A percentile compares a stretch with the other conserved stretches of the same genome.
These are phyloP conservation scores for Hecatera dysodea DNA, from an alignment of 2,888 invertebrate species.

Conservation along the genomic window DNA sequence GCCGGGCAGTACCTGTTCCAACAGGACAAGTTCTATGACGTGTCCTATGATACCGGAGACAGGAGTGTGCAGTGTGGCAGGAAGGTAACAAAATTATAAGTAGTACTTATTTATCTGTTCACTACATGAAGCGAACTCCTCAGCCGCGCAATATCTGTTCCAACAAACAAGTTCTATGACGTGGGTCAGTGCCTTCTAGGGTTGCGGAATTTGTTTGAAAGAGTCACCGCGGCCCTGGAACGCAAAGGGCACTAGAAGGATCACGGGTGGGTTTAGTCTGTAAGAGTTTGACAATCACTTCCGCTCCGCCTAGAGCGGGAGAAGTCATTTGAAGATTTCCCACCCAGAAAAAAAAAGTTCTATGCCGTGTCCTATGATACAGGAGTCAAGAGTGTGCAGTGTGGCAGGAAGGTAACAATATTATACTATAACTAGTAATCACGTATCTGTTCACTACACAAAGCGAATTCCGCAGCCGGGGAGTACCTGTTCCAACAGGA, in stretches of 20 bases:
- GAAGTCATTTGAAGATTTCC: too few relatives aligned
- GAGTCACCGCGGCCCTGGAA: too few relatives aligned
- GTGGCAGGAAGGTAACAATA: constrained; percentile 94
- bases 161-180: not conserved
- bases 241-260: too few relatives aligned
- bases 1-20: constrained; percentile 89
- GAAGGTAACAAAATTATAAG: constrained; percentile 89
- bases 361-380: constrained; percentile 82
- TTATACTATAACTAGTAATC: not conserved
- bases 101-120: not conserved
- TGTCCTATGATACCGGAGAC: constrained; percentile 92
- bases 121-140: constrained; percentile 56
- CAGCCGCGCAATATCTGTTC: constrained; percentile 85
- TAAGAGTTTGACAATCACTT: too few relatives aligned
- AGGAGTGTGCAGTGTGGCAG: constrained; percentile 98
- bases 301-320: too few relatives aligned
- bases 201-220: too few relatives aligned
- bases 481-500: constrained; percentile 85
- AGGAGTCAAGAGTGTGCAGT: constrained; percentile 97
- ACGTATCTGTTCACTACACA: not conserved
- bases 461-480: constrained; percentile 74
- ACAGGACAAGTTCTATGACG: not conserved
- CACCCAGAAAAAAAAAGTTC: constrained; percentile 72
- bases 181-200: too few relatives aligned
- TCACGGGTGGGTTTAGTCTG: too few relatives aligned